These are phyloP conservation scores for Lophura nycthemera DNA, from an alignment of 2,113 vertebrate species.

Conservation along the genomic window DNA sequence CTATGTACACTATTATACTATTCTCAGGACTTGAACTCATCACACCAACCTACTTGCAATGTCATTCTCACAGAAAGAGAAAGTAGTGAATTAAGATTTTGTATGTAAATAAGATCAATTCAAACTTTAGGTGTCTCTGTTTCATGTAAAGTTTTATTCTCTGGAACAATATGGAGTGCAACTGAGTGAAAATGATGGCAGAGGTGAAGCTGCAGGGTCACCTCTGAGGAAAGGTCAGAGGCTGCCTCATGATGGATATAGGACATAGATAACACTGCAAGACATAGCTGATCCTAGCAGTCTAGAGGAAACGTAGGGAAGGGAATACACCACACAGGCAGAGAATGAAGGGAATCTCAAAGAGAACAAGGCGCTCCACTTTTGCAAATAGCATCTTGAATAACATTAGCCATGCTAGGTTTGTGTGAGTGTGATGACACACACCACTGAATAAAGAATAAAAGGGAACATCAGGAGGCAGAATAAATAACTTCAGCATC, in stretches of 20 bases:
- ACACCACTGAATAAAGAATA: neutral
- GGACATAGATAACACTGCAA: neutral
- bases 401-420: neutral
- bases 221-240: neutral
- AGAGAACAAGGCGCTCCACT: neutral
- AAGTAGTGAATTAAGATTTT: neutral
- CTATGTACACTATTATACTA: too few relatives aligned
- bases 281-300: neutral
- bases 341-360: neutral
- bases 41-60: neutral
- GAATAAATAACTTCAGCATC: slow-evolving; percentile 24
- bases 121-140: neutral
- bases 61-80: neutral
- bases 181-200: neutral
- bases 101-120: neutral
- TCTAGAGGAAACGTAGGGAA: neutral
- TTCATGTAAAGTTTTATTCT: neutral
- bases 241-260: neutral
- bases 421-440: slow-evolving; percentile 16
- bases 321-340: neutral
- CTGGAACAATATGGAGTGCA: neutral
- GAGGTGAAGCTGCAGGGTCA: neutral
- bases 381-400: slow-evolving; percentile 22
- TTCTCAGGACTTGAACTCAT: neutral
- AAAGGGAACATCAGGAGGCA: slow-evolving; percentile 49